A percentile compares a stretch with the other conserved stretches of the same genome.
Evolutionary conservation across 2,888 invertebrate species (phyloP).

Genomic region (Melieria crassipennis): DNA sequence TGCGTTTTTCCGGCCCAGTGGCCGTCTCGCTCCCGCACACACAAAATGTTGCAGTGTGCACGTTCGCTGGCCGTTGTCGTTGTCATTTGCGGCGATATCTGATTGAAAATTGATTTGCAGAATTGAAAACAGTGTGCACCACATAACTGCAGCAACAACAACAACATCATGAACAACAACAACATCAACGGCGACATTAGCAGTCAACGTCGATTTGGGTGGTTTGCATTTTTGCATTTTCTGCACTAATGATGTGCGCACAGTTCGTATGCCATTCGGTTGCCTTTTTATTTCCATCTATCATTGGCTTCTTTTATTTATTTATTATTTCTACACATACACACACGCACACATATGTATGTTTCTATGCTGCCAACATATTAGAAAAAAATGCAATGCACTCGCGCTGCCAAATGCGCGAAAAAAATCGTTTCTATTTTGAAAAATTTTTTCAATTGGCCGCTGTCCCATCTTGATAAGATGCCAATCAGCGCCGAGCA

Average conservation of each 20-base stretch:
- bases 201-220: constrained; percentile 26
- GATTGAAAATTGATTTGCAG: constrained; percentile 26
- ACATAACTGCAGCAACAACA: neutral
- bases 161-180: neutral
- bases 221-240: constrained; percentile 19
- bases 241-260: constrained; percentile 22
- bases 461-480: constrained; percentile 65
- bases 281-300: constrained; percentile 19
- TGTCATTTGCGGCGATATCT: constrained; percentile 3
- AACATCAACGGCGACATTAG: neutral
- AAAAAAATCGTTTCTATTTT: constrained; percentile 4
- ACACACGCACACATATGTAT: neutral
- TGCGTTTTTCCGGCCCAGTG: too few relatives aligned
- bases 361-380: neutral
- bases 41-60: too few relatives aligned
- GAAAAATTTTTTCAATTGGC: constrained; percentile 57
- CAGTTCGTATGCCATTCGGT: constrained; percentile 4
- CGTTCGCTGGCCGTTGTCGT: too few relatives aligned
- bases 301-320: neutral
- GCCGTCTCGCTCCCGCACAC: too few relatives aligned
- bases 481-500: constrained; percentile 55
- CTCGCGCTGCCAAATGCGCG: constrained; percentile 2
- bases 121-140: neutral
- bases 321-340: neutral
- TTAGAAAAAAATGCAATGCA: neutral